A percentile compares a stretch with the other conserved stretches of the same genome.
Evolutionary conservation across 2,797 vertebrate species (phyloP).

Genomic region (Scleropages formosus): DNA sequence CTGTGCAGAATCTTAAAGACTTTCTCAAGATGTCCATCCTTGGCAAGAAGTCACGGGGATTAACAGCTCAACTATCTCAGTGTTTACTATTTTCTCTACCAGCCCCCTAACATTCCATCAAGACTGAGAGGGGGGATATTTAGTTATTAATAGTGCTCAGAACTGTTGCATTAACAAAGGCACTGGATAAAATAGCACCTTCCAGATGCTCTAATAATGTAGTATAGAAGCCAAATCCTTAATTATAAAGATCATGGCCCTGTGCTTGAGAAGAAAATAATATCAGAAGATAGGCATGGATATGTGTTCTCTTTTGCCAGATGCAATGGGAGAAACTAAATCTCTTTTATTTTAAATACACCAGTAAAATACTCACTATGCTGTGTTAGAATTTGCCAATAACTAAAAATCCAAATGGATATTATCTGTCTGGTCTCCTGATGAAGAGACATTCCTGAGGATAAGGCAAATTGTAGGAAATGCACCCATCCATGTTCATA

Average conservation of each 20-base stretch:
- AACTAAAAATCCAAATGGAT: too few species aligned
- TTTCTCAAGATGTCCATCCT: background rate
- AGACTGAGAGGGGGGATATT: background rate
- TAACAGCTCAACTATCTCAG: conserved; percentile 23
- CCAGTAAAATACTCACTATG: too few species aligned
- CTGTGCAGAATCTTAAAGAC: too few species aligned
- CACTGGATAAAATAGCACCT: background rate
- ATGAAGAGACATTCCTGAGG: too few species aligned
- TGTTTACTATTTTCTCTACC: background rate
- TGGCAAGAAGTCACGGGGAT: conserved; percentile 2
- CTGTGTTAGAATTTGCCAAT: too few species aligned
- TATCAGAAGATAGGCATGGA: background rate
- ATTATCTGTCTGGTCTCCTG: too few species aligned
- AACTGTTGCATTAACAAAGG: background rate
- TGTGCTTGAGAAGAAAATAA: background rate
- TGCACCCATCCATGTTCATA: too few species aligned
- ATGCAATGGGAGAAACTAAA: too few species aligned
- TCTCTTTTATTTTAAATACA: too few species aligned
- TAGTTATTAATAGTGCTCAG: background rate
- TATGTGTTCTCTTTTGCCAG: too few species aligned
- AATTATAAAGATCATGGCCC: background rate
- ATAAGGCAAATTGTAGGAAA: too few species aligned
- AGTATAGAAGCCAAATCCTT: background rate
- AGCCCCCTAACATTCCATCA: background rate
- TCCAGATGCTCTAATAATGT: background rate